Evolutionary conservation across 2,797 vertebrate species (phyloP).

Genomic region (Bucorvus abyssinicus): DNA sequence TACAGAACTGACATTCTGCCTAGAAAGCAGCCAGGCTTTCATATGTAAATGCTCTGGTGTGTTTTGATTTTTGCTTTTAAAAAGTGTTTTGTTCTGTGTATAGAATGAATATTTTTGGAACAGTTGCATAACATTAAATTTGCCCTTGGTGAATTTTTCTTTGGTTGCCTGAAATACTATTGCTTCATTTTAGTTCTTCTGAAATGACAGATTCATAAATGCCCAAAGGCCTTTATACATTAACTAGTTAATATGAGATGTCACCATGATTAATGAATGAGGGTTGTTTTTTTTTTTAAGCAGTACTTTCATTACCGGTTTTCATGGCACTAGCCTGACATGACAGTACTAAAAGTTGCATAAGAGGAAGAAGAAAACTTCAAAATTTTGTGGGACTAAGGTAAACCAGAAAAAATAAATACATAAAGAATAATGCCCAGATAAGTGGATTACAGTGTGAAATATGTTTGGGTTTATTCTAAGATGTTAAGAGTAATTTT

Average conservation of each 20-base stretch:
- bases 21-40: conserved; percentile 45
- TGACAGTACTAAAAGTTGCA: background rate
- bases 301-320: background rate
- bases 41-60: conserved; percentile 6
- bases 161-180: background rate
- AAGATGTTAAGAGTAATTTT: background rate
- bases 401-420: background rate
- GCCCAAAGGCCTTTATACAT: conserved; percentile 10
- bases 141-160: conserved; percentile 4
- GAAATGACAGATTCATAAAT: conserved; percentile 38
- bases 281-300: background rate
- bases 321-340: background rate
- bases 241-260: conserved; percentile 50
- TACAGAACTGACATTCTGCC: background rate
- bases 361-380: background rate
- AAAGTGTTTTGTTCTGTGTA: background rate
- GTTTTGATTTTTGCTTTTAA: conserved; percentile 33
- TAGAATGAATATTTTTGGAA: conserved; percentile 45
- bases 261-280: conserved; percentile 38
- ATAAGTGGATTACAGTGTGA: background rate
- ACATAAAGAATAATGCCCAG: background rate
- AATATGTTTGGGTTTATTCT: background rate
- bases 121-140: conserved; percentile 14
- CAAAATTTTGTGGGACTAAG: background rate
- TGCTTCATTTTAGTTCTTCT: conserved; percentile 20